Conservation (phyloP, 1,140 invertebrate genomes). For the Hylaeus anthracinus region DNA sequence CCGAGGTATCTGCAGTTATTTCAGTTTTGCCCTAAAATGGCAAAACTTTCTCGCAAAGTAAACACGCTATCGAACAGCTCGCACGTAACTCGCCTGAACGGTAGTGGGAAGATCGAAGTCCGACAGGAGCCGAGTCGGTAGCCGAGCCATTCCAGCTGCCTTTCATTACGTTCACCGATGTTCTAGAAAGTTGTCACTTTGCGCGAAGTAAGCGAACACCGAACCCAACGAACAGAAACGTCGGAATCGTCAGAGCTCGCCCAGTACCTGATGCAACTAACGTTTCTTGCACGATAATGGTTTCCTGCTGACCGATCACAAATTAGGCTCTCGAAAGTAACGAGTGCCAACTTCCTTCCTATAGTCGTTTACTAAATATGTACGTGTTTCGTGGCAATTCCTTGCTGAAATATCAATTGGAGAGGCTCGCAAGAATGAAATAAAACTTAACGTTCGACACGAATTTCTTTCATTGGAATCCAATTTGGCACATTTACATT, state of each 20-base stretch:
- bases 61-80: background rate
- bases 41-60: constrained; percentile 7
- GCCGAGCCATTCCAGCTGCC: constrained; percentile 20
- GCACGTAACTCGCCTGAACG: background rate
- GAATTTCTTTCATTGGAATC: too few species aligned
- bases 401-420: too few species aligned
- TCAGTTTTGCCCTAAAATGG: background rate
- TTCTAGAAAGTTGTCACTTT: constrained; percentile 49
- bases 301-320: constrained; percentile 34
- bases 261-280: constrained; percentile 39
- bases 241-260: constrained; percentile 1
- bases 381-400: background rate
- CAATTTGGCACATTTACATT: too few species aligned
- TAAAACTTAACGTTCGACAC: too few species aligned
- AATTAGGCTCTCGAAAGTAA: constrained; percentile 29
- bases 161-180: constrained; percentile 52
- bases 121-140: constrained; percentile 23
- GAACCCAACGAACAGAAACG: constrained; percentile 12
- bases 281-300: constrained; percentile 41
- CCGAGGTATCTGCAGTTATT: background rate
- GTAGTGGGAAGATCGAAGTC: constrained; percentile 20
- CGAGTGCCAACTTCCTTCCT: constrained; percentile 34
- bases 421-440: too few species aligned
- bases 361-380: constrained; percentile 20
- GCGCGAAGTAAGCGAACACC: constrained; percentile 9